Conservation (phyloP, 2,888 invertebrate genomes). For the Drosophila subsilvestris region DNA sequence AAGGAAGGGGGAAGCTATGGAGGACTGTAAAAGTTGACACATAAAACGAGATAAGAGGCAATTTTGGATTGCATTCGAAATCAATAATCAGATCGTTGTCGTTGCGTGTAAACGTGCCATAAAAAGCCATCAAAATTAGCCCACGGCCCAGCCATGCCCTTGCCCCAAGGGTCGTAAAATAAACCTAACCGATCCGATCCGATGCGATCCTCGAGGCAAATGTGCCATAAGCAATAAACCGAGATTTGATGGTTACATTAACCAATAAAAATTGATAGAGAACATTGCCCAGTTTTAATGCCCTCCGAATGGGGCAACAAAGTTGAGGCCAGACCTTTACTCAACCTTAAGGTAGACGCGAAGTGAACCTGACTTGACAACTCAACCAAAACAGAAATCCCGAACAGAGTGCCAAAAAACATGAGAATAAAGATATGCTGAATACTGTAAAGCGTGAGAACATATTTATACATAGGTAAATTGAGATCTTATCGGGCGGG, state of each 20-base stretch:
- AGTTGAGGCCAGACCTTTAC: slow-evolving; percentile 44
- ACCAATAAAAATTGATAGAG: slow-evolving; percentile 57
- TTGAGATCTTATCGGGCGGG: slow-evolving; percentile 66
- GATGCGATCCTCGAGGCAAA: slow-evolving; percentile 47
- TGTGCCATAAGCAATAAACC: slow-evolving; percentile 73
- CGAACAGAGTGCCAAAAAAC: slow-evolving; percentile 22
- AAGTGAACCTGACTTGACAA: slow-evolving; percentile 28
- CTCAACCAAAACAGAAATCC: slow-evolving; percentile 23
- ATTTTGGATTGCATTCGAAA: slow-evolving; percentile 42
- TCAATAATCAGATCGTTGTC: slow-evolving; percentile 51
- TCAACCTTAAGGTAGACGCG: neutral
- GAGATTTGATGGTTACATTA: slow-evolving; percentile 68
- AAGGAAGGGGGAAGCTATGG: neutral
- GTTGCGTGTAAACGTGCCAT: slow-evolving; percentile 65
- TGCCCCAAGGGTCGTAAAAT: slow-evolving; percentile 28
- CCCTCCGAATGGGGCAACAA: slow-evolving; percentile 71
- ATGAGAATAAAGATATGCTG: neutral
- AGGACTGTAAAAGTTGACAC: slow-evolving; percentile 49
- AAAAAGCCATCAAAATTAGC: slow-evolving; percentile 64
- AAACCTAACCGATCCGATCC: slow-evolving; percentile 30
- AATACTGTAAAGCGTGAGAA: slow-evolving; percentile 71
- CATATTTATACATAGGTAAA: slow-evolving; percentile 59
- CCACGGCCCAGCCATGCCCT: slow-evolving; percentile 19
- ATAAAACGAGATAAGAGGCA: slow-evolving; percentile 45
- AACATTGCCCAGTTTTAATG: slow-evolving; percentile 55